A percentile compares a stretch with the other conserved stretches of the same genome.
These are phyloP conservation scores for Microplitis manilae DNA, from an alignment of 2,888 invertebrate genomes.

Conservation along the genomic window DNA sequence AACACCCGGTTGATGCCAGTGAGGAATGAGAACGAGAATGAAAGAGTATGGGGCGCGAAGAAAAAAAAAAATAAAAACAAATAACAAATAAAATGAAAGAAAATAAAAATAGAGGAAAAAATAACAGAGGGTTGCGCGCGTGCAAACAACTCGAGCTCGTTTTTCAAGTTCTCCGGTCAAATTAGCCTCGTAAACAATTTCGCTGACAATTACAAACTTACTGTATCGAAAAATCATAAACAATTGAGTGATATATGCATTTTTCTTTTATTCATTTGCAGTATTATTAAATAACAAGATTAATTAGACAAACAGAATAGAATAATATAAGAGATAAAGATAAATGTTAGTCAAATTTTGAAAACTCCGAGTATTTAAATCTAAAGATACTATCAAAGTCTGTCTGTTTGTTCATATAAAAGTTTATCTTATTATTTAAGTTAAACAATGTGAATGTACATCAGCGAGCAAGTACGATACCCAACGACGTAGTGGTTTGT, in stretches of 20 bases:
- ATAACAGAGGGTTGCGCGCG: slow-evolving; percentile 17
- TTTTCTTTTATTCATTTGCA: background rate
- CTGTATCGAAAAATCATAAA: background rate
- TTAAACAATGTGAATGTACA: background rate
- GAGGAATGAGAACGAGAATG: slow-evolving; percentile 6
- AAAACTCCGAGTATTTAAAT: background rate
- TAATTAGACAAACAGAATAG: too few species aligned
- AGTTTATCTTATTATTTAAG: background rate
- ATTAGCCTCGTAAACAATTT: slow-evolving; percentile 56
- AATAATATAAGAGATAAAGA: background rate
- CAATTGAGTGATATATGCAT: background rate
- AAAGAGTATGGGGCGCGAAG: background rate
- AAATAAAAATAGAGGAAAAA: background rate
- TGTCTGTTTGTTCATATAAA: background rate
- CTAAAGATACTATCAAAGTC: background rate
- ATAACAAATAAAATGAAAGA: background rate
- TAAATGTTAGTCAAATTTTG: background rate
- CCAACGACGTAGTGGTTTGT: slow-evolving; percentile 5
- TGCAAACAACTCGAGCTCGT: slow-evolving; percentile 44
- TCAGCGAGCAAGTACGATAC: background rate
- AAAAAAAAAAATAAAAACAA: slow-evolving; percentile 19
- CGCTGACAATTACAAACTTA: slow-evolving; percentile 33
- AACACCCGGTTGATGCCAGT: slow-evolving; percentile 1
- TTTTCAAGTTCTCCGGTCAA: slow-evolving; percentile 55
- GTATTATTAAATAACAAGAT: too few species aligned